Conservation (phyloP, 2,888 invertebrate species). For the Aradus depressus region DNA sequence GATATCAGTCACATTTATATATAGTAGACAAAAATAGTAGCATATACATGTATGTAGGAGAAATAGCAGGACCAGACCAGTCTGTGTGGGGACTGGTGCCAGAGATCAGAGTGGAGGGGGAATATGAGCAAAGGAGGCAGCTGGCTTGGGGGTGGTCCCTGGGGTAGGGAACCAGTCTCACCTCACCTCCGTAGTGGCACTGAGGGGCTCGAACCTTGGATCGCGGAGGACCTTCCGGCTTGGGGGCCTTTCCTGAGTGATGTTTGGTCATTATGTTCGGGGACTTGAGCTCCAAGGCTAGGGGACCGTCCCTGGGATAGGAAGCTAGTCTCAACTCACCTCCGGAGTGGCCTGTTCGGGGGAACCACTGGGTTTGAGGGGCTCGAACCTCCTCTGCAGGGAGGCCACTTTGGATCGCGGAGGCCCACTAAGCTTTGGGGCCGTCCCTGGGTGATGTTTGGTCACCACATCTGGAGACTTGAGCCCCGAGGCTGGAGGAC, state of each 20-base stretch:
- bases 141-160: neutral
- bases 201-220: too few relatives aligned
- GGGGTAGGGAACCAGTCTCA: neutral
- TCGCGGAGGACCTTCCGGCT: too few relatives aligned
- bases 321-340: too few relatives aligned
- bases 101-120: neutral
- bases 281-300: too few relatives aligned
- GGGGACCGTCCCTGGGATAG: too few relatives aligned
- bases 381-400: conserved; percentile 68
- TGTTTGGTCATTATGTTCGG: neutral
- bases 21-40: too few relatives aligned
- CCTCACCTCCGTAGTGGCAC: conserved; percentile 13
- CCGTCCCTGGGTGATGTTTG: conserved; percentile 13
- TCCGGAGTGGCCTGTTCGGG: too few relatives aligned
- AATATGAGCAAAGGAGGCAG: too few relatives aligned
- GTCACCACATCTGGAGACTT: conserved; percentile 22
- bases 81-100: neutral
- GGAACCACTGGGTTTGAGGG: neutral
- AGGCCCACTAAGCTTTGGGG: conserved; percentile 31
- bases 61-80: neutral
- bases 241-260: neutral
- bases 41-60: neutral
- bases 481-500: conserved; percentile 8
- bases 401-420: conserved; percentile 60
- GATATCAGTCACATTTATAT: too few relatives aligned